Evolutionary conservation across 2,113 vertebrate genomes (phyloP).

Genomic region (Isurus oxyrinchus): DNA sequence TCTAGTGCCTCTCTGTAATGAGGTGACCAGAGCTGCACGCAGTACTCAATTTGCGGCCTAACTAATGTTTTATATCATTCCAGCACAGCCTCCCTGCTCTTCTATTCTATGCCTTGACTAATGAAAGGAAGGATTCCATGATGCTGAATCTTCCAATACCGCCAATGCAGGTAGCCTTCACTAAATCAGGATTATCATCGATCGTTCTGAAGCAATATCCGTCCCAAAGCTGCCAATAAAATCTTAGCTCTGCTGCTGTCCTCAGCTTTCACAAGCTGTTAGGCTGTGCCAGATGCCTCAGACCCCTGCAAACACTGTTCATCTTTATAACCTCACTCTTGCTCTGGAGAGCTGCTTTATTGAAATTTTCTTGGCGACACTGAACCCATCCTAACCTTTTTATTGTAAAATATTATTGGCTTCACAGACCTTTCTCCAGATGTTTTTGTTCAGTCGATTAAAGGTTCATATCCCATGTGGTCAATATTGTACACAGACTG

Average conservation of each 20-base stretch:
- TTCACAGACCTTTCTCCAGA: not conserved
- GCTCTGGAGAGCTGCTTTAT: not conserved
- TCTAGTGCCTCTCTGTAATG: too few species aligned
- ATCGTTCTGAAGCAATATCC: not conserved
- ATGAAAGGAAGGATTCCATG: not conserved
- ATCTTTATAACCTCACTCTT: not conserved
- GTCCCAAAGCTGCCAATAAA: not conserved
- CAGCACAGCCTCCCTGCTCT: too few species aligned
- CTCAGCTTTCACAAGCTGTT: not conserved
- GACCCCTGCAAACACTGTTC: not conserved
- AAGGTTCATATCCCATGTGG: not conserved
- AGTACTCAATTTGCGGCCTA: too few species aligned
- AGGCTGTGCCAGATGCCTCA: not conserved
- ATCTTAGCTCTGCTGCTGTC: not conserved
- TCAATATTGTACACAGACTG: not conserved
- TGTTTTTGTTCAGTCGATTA: constrained; percentile 2
- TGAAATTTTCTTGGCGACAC: not conserved
- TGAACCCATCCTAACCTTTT: not conserved
- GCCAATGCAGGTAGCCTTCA: not conserved
- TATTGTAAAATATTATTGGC: not conserved
- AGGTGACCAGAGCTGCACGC: too few species aligned
- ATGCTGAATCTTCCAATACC: not conserved
- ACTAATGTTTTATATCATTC: too few species aligned
- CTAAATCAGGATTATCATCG: not conserved
- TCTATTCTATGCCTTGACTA: too few species aligned